Base-by-base conservation (phyloP, 2,113 vertebrate species). In the Paracanthobrama guichenoti region DNA sequence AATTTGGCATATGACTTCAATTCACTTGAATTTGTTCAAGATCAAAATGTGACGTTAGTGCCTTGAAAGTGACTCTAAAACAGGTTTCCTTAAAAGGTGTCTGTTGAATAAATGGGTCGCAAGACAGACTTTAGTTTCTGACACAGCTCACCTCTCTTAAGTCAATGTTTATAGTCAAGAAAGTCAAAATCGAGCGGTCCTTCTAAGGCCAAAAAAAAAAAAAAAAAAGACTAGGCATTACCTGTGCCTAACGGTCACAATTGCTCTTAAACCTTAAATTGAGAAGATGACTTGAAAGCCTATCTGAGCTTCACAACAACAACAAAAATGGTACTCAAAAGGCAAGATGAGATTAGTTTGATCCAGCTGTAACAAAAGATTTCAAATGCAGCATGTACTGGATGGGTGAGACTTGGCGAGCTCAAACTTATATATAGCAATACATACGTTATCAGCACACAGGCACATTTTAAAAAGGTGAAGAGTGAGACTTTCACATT, bases 371-470 rank as follows among this genome's bases (percentile, higher is more conserved):
- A 42, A 42, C 31, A 35, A 67, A 8, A 20, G 20, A 69, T 22
- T 22, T 42, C 31, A 69, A 50, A 39, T 57, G 26, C 20, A 78
- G 55, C 35, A 78, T 59, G 39, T 42, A 42, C 22, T n/a, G 39
- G 35, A 71, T 20, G 35, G 67, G 16, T 8, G 20, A 22, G 35
- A 44, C 18, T 9, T 11, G 48, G 48, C 14, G 3, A 13, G 6
- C 64, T 18, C 18, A 50, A 64, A 64, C 35, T 55, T 46, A 81
- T 59, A n/a, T 44, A 48, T 69, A 55, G 42, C 80, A 48, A 76
- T 69, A 60, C 53, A 82, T 72, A 71, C 48, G 48, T 83, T 3
- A 83, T 26, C 50, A 71, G 71, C 24, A 44, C 46, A 82, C 59
- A 42, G 62, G 9, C 20, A 77, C 5, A 60, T 44, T 57, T n/a